Evolutionary conservation across 2,888 invertebrate genomes (phyloP).

Genomic region (Monopis laevigella): DNA sequence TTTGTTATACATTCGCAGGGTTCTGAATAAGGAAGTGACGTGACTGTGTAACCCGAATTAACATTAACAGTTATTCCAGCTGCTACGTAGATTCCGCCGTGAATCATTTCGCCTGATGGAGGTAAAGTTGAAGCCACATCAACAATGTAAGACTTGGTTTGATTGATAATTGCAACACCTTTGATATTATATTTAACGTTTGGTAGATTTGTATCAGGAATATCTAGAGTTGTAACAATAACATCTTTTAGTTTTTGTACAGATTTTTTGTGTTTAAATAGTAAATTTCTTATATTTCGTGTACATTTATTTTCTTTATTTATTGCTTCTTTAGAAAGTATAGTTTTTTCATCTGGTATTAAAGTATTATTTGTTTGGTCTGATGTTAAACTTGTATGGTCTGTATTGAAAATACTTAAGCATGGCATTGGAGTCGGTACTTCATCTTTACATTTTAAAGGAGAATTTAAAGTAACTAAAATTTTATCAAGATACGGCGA

Average conservation of each 20-base stretch:
- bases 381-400: too few species aligned
- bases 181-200: slow-evolving; percentile 42
- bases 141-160: slow-evolving; percentile 35
- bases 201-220: too few species aligned
- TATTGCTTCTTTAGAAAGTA: too few species aligned
- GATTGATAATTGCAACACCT: slow-evolving; percentile 36
- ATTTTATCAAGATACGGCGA: slow-evolving; percentile 48
- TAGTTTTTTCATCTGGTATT: too few species aligned
- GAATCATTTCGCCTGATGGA: slow-evolving; percentile 39
- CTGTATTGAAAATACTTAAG: too few species aligned
- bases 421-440: slow-evolving; percentile 37
- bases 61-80: slow-evolving; percentile 33
- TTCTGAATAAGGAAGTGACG: slow-evolving; percentile 28
- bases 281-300: too few species aligned
- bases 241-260: too few species aligned
- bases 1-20: slow-evolving; percentile 43
- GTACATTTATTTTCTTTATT: too few species aligned
- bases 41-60: slow-evolving; percentile 38
- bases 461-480: slow-evolving; percentile 31
- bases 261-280: too few species aligned
- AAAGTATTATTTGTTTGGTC: too few species aligned
- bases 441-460: slow-evolving; percentile 24
- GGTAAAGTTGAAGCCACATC: slow-evolving; percentile 37
- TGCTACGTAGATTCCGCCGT: slow-evolving; percentile 36
- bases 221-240: too few species aligned